Evolutionary conservation across 2,888 invertebrate species (phyloP), one percentile per base, ranked within the genome.

Genomic region (Coremacera marginata): DNA sequence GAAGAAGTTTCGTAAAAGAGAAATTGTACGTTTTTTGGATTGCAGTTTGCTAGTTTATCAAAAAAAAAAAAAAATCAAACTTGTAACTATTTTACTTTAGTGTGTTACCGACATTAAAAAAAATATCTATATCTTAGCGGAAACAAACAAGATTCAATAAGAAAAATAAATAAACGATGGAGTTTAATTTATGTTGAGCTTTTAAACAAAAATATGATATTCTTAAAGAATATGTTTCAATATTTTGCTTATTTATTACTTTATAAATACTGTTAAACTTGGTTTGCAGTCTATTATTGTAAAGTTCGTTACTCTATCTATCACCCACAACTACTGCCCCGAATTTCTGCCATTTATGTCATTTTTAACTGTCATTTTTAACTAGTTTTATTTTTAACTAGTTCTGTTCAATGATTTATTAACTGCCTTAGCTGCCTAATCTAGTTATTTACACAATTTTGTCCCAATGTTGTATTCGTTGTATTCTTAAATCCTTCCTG

Each of bases 351-450:
- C 68, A 68, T 31, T 63, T 68, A 25, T 68, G 16, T 51, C n/a
- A n/a, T n/a, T n/a, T n/a, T n/a, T n/a, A 25, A 49, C 51, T 9
- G 22, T 60, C 27, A 60, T 34, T 16, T 51, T 68, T 51, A 49
- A 34, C 25, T 68, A 34, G 31, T 51, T 51, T 51, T 51, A 25
- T 68, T 68, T 22, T 25, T 31, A 34, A 19, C 19, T 34, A 31
- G 31, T 65, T 65, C 44, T 14, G 14, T 22, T 5, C 16, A 60
- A 27, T 60, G 22, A 60, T 60, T 34, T 49, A 68, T 68, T 68
- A 49, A 68, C 49, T 68, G 68, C 68, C 68, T 68, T 68, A 68
- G 68, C 68, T 68, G 68, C 68, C 68, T 68, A 22, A 51, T 57
- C 60, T 71, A 27, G 62, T 72, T 3, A 27, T 22, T 60, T 62